These are phyloP conservation scores for Drosophila leonis DNA, from an alignment of 2,888 invertebrate genomes.

Conservation along the genomic window DNA sequence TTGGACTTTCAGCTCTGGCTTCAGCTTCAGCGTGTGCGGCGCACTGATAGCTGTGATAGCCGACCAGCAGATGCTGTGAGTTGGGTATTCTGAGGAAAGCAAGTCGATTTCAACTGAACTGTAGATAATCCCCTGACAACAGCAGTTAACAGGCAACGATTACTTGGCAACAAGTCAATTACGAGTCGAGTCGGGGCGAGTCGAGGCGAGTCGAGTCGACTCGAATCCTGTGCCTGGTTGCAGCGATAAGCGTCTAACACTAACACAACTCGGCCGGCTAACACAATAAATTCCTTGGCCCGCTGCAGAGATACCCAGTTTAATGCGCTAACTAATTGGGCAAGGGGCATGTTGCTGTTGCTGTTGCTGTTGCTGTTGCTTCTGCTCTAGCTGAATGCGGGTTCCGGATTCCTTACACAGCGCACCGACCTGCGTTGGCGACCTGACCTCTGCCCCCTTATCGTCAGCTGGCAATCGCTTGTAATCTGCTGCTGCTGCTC, in stretches of 20 bases:
- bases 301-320: constrained; percentile 64
- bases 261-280: constrained; percentile 53
- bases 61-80: constrained; percentile 17
- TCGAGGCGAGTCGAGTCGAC: constrained; percentile 22
- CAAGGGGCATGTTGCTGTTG: constrained; percentile 30
- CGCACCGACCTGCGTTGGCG: constrained; percentile 10
- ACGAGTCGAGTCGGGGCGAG: constrained; percentile 46
- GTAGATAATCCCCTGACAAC: constrained; percentile 82
- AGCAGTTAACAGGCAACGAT: constrained; percentile 82
- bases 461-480: constrained; percentile 68
- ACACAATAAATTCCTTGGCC: constrained; percentile 71
- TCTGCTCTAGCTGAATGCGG: constrained; percentile 39
- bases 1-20: constrained; percentile 13
- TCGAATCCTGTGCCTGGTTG: constrained; percentile 52
- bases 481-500: constrained; percentile 67
- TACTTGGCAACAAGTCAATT: constrained; percentile 82
- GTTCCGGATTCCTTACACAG: constrained; percentile 16
- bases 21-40: constrained; percentile 17
- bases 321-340: constrained; percentile 81
- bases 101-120: constrained; percentile 77
- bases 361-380: neutral
- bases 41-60: constrained; percentile 21
- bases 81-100: constrained; percentile 11
- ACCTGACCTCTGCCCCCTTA: constrained; percentile 55
- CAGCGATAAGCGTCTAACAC: constrained; percentile 69